Conservation (phyloP, 2,888 invertebrate species). For the Lepidocyrtinus sp. region DNA sequence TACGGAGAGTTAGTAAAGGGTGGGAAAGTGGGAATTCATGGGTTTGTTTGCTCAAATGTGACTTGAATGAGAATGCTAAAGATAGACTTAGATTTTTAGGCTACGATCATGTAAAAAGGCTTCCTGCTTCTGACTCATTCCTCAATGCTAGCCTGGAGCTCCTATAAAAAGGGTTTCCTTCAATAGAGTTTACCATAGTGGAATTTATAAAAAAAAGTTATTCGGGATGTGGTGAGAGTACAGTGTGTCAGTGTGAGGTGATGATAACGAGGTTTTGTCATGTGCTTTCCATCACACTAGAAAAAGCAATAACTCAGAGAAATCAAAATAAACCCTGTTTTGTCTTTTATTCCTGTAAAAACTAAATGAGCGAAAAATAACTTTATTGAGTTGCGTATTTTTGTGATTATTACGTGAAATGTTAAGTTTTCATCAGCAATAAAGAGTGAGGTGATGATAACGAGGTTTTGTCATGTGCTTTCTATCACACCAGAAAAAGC, state of each 20-base stretch:
- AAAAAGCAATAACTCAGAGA: constrained; percentile 9
- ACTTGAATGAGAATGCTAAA: constrained; percentile 14
- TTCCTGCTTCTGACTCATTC: neutral
- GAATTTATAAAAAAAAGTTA: neutral
- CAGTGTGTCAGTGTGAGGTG: constrained; percentile 7
- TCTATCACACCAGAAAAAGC: neutral
- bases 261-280: constrained; percentile 11
- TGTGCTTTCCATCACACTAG: constrained; percentile 10
- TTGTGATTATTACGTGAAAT: neutral
- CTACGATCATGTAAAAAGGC: neutral
- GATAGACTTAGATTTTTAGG: neutral
- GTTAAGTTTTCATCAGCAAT: neutral
- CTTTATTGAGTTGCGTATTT: neutral
- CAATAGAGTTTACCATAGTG: neutral
- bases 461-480: constrained; percentile 25
- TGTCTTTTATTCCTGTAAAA: too few species aligned
- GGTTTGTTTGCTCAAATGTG: constrained; percentile 18
- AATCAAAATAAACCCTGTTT: neutral
- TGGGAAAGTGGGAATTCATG: constrained; percentile 41
- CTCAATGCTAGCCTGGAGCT: neutral
- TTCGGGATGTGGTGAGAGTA: neutral
- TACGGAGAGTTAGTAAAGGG: neutral
- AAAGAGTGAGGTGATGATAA: neutral
- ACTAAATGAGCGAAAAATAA: neutral
- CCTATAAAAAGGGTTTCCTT: neutral